phyloP scores from a whole-genome alignment of 2,113 vertebrate species.

The Centrocercus urophasianus region DNA sequence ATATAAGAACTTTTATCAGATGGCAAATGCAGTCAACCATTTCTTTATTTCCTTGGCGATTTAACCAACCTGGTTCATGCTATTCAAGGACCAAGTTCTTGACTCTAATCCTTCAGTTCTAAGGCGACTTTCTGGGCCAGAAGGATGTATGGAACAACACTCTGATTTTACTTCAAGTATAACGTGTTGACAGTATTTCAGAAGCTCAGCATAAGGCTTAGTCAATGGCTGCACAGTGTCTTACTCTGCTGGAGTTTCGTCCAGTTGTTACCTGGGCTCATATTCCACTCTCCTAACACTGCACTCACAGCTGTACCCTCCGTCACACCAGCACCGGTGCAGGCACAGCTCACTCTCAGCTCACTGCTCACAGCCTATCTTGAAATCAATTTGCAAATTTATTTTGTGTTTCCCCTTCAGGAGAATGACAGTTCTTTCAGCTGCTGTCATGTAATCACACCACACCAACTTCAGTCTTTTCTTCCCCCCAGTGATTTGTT shows the following conservation, averaged over 20 bases:
- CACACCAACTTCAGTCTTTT: neutral
- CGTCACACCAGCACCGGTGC: neutral
- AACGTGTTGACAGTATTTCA: neutral
- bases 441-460: neutral
- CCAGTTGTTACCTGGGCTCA: neutral
- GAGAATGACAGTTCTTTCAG: neutral
- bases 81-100: neutral
- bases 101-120: neutral
- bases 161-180: neutral
- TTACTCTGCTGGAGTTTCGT: neutral
- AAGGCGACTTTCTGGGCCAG: neutral
- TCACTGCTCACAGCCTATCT: neutral
- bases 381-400: neutral
- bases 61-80: neutral
- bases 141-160: neutral
- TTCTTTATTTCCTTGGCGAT: neutral
- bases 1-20: neutral
- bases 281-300: neutral
- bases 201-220: neutral
- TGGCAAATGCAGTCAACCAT: neutral
- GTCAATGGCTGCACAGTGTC: neutral
- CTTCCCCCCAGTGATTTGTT: neutral
- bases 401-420: neutral
- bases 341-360: neutral
- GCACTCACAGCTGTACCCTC: neutral